A percentile compares a stretch with the other conserved stretches of the same genome.
These are phyloP conservation scores for Nomada fabriciana DNA, from an alignment of 2,888 invertebrate genomes.

Conservation along the genomic window DNA sequence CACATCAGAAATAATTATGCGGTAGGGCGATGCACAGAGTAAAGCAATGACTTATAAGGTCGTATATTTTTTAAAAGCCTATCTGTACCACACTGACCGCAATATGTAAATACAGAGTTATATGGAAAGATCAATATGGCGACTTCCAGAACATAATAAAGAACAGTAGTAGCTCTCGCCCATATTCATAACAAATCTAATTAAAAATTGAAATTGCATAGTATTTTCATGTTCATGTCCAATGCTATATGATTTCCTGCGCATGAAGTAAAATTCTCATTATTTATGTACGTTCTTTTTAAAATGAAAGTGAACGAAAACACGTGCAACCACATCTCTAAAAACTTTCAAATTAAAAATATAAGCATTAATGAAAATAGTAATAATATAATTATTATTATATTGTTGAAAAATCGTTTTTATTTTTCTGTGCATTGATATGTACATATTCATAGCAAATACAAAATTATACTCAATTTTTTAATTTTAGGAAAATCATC, in stretches of 20 bases:
- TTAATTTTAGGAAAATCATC: not conserved
- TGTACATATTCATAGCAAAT: too few relatives aligned
- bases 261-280: not conserved
- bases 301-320: too few relatives aligned
- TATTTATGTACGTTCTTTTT: too few relatives aligned
- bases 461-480: too few relatives aligned
- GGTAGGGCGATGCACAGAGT: not conserved
- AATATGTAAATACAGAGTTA: not conserved
- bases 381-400: too few relatives aligned
- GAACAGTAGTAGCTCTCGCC: constrained; percentile 2
- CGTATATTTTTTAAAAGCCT: not conserved
- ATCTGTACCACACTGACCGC: too few relatives aligned
- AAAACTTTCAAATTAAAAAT: too few relatives aligned
- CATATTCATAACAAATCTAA: not conserved
- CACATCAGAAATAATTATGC: not conserved
- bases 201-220: not conserved
- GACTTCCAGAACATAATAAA: constrained; percentile 27
- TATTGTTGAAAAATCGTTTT: too few relatives aligned
- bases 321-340: too few relatives aligned
- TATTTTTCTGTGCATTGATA: too few relatives aligned
- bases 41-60: not conserved
- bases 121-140: constrained; percentile 23
- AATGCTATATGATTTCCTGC: not conserved
- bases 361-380: too few relatives aligned
- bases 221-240: not conserved